Percentiles rank a stretch among this genome's conserved stretches.
phyloP scores from a whole-genome alignment of 2,888 invertebrate genomes.

The Erebia palarica region DNA sequence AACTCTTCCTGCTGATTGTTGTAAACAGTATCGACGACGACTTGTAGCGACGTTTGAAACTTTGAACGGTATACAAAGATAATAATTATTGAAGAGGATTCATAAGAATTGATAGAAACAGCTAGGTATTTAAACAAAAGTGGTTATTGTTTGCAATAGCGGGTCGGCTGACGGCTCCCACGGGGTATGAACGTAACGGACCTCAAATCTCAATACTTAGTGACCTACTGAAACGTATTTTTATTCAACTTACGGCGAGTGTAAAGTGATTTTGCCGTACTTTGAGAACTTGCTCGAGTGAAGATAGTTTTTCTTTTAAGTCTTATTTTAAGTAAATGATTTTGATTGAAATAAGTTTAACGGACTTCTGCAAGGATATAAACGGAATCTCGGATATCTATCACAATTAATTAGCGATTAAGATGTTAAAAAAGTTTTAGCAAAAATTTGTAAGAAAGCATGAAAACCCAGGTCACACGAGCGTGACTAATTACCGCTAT shows the following conservation, averaged over 20 bases:
- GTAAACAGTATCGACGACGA: background rate
- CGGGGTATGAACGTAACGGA: constrained; percentile 38
- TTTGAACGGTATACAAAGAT: constrained; percentile 20
- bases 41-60: constrained; percentile 1
- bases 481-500: constrained; percentile 48
- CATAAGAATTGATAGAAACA: constrained; percentile 32
- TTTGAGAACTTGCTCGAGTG: too few species aligned
- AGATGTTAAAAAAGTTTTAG: constrained; percentile 24
- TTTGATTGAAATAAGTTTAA: too few species aligned
- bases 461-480: constrained; percentile 39
- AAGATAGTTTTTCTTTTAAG: too few species aligned
- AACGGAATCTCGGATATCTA: background rate
- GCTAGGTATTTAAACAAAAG: constrained; percentile 38
- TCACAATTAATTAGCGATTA: constrained; percentile 12
- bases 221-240: constrained; percentile 28
- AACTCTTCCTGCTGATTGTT: background rate
- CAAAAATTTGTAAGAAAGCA: constrained; percentile 27
- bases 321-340: too few species aligned
- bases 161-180: constrained; percentile 38
- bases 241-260: background rate
- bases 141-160: constrained; percentile 38
- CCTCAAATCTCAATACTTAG: constrained; percentile 23
- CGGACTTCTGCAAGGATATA: background rate
- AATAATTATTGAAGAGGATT: constrained; percentile 19
- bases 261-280: background rate